Base-by-base conservation (phyloP, 35 echinoderm and acorn worm genomes). In the Patiria miniata region DNA sequence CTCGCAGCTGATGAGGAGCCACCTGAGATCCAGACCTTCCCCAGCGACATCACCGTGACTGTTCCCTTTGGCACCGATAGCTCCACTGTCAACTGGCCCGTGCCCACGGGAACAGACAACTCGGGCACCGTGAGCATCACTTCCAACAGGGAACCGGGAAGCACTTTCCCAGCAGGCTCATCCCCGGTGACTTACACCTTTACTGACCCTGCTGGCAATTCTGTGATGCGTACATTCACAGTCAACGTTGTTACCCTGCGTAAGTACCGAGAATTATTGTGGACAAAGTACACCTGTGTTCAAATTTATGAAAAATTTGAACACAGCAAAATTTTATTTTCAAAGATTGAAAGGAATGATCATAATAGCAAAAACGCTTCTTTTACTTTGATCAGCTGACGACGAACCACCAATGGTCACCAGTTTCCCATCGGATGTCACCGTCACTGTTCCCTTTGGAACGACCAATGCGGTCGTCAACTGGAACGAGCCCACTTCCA, bases 21-120 rank as follows among this genome's bases (percentile, higher is more conserved):
- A 39, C 88, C 84, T 52, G 79, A 83, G 16, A 77, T 84, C 37
- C 10, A 28, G 5, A 52, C 32, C 30, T 22, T 33, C 29, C 78
- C 28, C 2, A 14, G 33, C 3, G 79, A 91, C 39, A 82, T 87
- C 22, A 81, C 55, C 12, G 15, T 52, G 17, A 44, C 51, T 15
- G 80, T 95, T 22, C 80, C 83, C 36, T 56, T 95, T 19, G 93
- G 93, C 44, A 51, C 54, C 9, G 0, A 56, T 30, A 78, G 36
- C 37, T 40, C 87, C 12, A 8, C 37, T 1, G 78, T 97, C 7
- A 68, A 0, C 12, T 97, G 86, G 83, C 15, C 8, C 4, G 82
- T 79, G 32, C 94, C 94, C 5, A 83, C 73, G 37, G 94, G 86
- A 9, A 82, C 82, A 15, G 94, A 97, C 53, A 73, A 85, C 36